A percentile compares a stretch with the other conserved stretches of the same genome.
Evolutionary conservation across 2,113 vertebrate species (phyloP).

Genomic region (Suncus etruscus): DNA sequence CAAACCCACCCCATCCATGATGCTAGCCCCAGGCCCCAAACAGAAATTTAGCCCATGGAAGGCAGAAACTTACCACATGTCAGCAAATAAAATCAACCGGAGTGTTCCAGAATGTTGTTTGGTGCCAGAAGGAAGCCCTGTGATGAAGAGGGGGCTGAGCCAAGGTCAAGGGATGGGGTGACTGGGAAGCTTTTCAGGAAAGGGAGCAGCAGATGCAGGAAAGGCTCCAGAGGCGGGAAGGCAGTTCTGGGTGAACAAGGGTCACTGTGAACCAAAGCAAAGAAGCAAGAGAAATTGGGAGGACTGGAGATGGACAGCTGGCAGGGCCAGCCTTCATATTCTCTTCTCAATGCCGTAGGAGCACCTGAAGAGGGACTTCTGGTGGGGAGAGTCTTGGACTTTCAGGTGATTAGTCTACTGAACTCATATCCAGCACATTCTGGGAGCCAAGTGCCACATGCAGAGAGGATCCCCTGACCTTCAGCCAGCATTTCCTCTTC

Average conservation of each 20-base stretch:
- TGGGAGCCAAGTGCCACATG: too few species aligned
- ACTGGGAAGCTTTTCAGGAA: background rate
- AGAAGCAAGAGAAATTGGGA: background rate
- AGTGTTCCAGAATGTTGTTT: too few species aligned
- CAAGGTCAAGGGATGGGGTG: background rate
- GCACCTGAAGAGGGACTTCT: accelerated
- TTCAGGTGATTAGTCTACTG: accelerated
- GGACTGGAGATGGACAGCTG: too few species aligned
- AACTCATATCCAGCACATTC: too few species aligned
- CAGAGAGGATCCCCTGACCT: too few species aligned
- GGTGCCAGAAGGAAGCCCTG: background rate
- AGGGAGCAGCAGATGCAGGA: accelerated
- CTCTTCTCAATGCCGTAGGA: background rate
- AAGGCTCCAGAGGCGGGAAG: background rate
- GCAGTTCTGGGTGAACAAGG: background rate
- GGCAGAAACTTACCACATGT: background rate
- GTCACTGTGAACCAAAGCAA: background rate
- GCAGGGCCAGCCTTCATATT: too few species aligned
- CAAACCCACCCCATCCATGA: too few species aligned
- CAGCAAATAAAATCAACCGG: background rate
- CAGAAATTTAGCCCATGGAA: too few species aligned
- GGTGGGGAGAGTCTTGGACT: background rate
- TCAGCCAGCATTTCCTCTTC: accelerated
- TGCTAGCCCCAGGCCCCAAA: too few species aligned
- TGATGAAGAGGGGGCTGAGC: background rate